Percentiles rank a stretch among this genome's conserved stretches.
Conservation (phyloP, 2,888 invertebrate genomes). For the Zaprionus obscuricornis region DNA sequence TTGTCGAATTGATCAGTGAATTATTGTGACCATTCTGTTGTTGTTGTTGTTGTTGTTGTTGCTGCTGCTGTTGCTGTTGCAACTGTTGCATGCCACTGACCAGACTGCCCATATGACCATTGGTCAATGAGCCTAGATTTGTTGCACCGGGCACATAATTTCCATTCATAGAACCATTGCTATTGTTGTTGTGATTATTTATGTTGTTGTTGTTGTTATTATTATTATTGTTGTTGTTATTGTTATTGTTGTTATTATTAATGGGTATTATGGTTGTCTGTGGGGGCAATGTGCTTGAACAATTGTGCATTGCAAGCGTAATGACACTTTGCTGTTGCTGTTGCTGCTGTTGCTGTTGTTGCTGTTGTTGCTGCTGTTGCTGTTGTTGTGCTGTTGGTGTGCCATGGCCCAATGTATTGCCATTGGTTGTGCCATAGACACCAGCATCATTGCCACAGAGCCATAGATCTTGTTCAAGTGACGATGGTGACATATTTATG, state of each 20-base stretch:
- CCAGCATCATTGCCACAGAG: constrained; percentile 85
- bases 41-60: no score
- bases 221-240: constrained; percentile 30
- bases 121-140: constrained; percentile 57
- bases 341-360: constrained; percentile 14
- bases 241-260: constrained; percentile 49
- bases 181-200: constrained; percentile 34
- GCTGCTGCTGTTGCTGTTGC: constrained; percentile 45
- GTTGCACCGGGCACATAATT: constrained; percentile 62
- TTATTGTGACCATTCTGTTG: constrained; percentile 64
- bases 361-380: constrained; percentile 25
- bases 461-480: constrained; percentile 91
- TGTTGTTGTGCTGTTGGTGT: no score
- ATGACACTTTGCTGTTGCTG: constrained; percentile 82
- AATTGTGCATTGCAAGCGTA: constrained; percentile 83
- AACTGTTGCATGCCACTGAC: constrained; percentile 53
- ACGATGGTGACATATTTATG: constrained; percentile 90
- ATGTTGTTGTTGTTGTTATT: constrained; percentile 13
- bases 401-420: constrained; percentile 62
- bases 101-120: constrained; percentile 52
- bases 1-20: constrained; percentile 68
- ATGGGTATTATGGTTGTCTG: constrained; percentile 85
- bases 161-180: constrained; percentile 32
- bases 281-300: constrained; percentile 83
- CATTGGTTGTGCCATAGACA: constrained; percentile 48